phyloP scores from a whole-genome alignment of 2,797 vertebrate genomes.

The Diplodus puntazzo region DNA sequence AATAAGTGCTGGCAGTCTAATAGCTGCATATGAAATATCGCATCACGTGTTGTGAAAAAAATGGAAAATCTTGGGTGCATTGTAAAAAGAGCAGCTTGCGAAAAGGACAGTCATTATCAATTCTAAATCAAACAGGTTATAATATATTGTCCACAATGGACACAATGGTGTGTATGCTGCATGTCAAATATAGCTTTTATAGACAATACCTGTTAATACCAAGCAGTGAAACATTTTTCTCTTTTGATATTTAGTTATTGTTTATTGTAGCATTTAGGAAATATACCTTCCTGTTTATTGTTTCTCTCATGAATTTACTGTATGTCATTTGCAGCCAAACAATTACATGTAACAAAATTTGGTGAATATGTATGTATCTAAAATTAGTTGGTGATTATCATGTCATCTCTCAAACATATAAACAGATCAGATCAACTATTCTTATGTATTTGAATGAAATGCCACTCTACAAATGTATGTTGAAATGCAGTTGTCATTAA shows the following conservation, averaged over 20 bases:
- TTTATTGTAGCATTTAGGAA: constrained; percentile 12
- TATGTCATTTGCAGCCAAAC: constrained; percentile 14
- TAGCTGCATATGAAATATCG: background rate
- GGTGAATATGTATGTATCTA: constrained; percentile 24
- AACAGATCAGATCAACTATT: constrained; percentile 12
- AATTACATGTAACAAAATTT: constrained; percentile 22
- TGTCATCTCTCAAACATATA: constrained; percentile 4
- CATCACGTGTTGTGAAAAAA: background rate
- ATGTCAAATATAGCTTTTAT: constrained; percentile 5
- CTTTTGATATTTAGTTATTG: constrained; percentile 3
- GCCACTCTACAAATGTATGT: constrained; percentile 8
- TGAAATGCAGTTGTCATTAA: constrained; percentile 18
- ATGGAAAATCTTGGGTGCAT: background rate
- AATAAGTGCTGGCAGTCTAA: background rate
- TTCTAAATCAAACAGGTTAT: background rate
- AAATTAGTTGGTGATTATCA: constrained; percentile 24
- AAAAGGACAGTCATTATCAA: constrained; percentile 17
- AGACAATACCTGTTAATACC: constrained; percentile 2
- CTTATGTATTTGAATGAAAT: constrained; percentile 12
- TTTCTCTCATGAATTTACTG: background rate
- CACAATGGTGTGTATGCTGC: background rate
- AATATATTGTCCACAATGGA: constrained; percentile 14
- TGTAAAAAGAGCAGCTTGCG: constrained; percentile 5
- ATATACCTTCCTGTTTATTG: constrained; percentile 13
- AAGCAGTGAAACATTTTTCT: constrained; percentile 18